phyloP scores from a whole-genome alignment of 2,888 invertebrate species.

The Lingula anatina region DNA sequence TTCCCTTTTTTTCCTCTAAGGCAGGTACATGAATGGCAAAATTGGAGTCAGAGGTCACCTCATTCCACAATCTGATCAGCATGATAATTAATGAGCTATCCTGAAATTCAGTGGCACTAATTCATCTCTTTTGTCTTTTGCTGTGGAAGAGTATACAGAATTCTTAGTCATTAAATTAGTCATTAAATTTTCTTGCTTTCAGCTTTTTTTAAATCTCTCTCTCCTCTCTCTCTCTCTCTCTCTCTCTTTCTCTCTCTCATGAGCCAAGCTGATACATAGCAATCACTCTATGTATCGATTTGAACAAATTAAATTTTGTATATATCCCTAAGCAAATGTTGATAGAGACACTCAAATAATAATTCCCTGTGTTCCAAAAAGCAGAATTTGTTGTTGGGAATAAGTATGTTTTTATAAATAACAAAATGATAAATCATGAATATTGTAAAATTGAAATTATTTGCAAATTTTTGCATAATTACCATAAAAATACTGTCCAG shows the following conservation, averaged over 20 bases:
- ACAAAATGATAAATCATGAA: no score
- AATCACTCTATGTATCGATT: no score
- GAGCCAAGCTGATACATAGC: no score
- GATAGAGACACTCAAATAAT: not conserved
- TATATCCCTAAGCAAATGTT: no score
- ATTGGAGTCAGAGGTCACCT: not conserved
- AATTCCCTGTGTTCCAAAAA: not conserved
- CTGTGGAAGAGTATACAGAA: not conserved
- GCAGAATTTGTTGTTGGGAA: not conserved
- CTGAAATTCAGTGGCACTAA: not conserved
- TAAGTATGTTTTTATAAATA: not conserved
- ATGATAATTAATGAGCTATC: no score
- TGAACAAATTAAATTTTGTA: no score
- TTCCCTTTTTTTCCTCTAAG: not conserved
- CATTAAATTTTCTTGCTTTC: not conserved
- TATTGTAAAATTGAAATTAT: no score
- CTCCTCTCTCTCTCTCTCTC: not conserved
- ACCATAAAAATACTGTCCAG: no score
- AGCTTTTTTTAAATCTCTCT: not conserved
- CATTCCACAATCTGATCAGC: no score
- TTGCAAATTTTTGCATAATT: no score
- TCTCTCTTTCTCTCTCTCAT: not conserved
- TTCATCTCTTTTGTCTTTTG: not conserved
- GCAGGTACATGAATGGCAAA: not conserved
- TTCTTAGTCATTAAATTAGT: not conserved